Percentiles rank a stretch among this genome's conserved stretches.
phyloP scores from a whole-genome alignment of 1,140 invertebrate species.

The Leptinotarsa texana region DNA sequence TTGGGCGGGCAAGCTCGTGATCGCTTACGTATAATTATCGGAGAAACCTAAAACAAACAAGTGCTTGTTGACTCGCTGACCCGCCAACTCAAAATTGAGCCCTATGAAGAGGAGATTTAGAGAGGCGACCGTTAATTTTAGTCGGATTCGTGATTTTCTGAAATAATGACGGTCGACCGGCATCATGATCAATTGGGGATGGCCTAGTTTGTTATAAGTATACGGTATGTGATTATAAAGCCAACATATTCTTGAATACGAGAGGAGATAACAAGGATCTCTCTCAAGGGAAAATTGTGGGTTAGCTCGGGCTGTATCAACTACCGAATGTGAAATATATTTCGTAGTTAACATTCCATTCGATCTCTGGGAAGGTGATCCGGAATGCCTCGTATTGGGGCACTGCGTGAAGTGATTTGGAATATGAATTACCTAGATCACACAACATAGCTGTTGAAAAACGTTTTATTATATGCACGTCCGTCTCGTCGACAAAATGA shows the following conservation, averaged over 20 bases:
- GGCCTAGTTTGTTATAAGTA: conserved; percentile 29
- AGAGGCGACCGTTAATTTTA: conserved; percentile 41
- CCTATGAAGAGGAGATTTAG: conserved; percentile 27
- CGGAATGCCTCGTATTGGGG: too few species aligned
- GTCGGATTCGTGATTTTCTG: conserved; percentile 41
- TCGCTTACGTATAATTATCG: conserved; percentile 53
- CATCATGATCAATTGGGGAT: conserved; percentile 34
- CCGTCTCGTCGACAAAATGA: too few species aligned
- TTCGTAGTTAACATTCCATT: conserved; percentile 3
- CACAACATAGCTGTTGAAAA: too few species aligned
- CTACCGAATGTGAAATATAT: conserved; percentile 16
- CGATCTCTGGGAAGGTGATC: not conserved
- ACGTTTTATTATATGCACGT: too few species aligned
- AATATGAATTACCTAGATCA: too few species aligned
- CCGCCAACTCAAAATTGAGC: conserved; percentile 37
- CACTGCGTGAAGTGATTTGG: too few species aligned
- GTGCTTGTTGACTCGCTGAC: conserved; percentile 49
- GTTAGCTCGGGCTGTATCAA: conserved; percentile 2
- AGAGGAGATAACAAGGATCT: conserved; percentile 11
- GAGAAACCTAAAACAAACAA: conserved; percentile 55
- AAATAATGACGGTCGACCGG: conserved; percentile 36
- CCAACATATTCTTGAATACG: conserved; percentile 17
- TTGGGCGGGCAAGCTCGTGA: conserved; percentile 47
- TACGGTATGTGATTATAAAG: conserved; percentile 14
- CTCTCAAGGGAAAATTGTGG: conserved; percentile 9